Evolutionary conservation across 1,140 invertebrate genomes (phyloP), one percentile per base, ranked within the genome.

Genomic region (Phymorhynchus buccinoides): DNA sequence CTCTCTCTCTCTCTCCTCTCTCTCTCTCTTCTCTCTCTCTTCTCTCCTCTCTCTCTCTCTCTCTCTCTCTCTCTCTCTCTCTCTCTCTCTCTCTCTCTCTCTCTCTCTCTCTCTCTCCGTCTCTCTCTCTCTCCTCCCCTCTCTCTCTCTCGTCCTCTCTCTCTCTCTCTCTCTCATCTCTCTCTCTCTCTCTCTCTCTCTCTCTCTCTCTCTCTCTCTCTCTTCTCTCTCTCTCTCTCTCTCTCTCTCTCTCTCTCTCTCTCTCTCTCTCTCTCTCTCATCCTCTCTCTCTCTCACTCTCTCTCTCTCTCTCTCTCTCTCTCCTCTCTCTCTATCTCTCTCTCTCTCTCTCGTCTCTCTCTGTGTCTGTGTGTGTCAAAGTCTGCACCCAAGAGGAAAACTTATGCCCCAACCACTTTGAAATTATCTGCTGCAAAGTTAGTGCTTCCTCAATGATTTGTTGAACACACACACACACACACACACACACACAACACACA

Each of bases 61-160:
- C 68, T 81, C 78, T 71, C 42, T 75, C 44, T 85, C 77, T 62
- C 42, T 75, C 71, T 83, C 79, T 52, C 71, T 66, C 22, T 83
- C 80, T 52, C 14, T 35, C 35, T 48, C 18, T 52, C 42, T 56
- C 16, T 83, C 56, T 75, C 27, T 41, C 39, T 73, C 32, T 68
- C 39, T n/a, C 42, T 42, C 37, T 75, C 22, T 83, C 32, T 68
- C 68, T 85, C 12, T 52, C 48, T 52, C 12, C 22, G 7, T 52
- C 12, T 52, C 48, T 52, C 12, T 52, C 22, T 2, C 48, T 52
- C 48, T 52, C 12, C 22, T 18, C 22, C 48, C 2, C 30, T 73
- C 41, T 83, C 81, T 83, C 66, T 73, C 3, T 66, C 1, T 80
- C 44, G 62, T 30, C 41, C 39, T 81, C n/a, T 42, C 56, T 66